Conservation (phyloP, 2,113 vertebrate genomes). For the Steatornis caripensis region DNA sequence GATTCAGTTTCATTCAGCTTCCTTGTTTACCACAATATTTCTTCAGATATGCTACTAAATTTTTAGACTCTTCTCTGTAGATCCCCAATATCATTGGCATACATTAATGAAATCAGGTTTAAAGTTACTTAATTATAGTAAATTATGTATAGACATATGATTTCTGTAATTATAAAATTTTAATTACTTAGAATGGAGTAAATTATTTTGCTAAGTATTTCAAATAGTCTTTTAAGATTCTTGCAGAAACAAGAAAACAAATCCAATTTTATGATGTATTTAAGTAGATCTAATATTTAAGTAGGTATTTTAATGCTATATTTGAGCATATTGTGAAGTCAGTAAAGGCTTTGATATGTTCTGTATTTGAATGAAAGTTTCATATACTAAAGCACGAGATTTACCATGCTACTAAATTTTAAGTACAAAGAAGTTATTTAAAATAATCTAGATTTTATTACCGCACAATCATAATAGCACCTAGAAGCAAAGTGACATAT, state of each 20-base stretch:
- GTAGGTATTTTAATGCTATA: neutral
- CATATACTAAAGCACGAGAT: neutral
- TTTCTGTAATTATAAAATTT: neutral
- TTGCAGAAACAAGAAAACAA: neutral
- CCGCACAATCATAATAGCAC: neutral
- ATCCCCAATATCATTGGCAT: neutral
- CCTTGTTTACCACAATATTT: neutral
- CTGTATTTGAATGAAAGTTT: neutral
- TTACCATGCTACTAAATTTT: neutral
- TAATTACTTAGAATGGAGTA: neutral
- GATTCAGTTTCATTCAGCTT: neutral
- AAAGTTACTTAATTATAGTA: neutral
- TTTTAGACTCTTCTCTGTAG: neutral
- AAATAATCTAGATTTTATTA: neutral
- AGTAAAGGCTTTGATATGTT: neutral
- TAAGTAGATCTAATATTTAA: neutral
- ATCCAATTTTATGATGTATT: neutral
- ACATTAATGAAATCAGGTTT: neutral
- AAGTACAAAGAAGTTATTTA: neutral
- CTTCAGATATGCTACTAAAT: neutral
- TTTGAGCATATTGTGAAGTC: neutral
- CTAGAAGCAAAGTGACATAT: neutral
- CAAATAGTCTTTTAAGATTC: neutral
- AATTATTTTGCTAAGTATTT: neutral
- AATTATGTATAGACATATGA: fast-evolving